Percentiles rank a stretch among this genome's conserved stretches.
These are phyloP conservation scores for Byasa hedistus DNA, from an alignment of 2,888 invertebrate genomes.

Conservation along the genomic window DNA sequence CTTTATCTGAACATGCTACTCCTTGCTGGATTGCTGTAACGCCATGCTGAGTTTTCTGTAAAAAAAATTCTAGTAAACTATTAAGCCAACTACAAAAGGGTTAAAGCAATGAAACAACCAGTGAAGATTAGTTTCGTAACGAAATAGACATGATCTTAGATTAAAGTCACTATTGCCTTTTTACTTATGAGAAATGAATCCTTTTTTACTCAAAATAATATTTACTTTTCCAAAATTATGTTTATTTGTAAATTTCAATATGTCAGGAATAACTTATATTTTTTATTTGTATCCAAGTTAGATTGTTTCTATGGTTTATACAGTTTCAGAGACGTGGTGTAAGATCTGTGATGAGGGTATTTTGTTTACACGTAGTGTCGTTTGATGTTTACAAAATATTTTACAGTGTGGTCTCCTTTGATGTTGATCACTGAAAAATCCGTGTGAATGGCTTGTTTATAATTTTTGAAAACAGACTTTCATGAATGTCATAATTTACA, in stretches of 20 bases:
- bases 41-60: neutral
- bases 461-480: constrained; percentile 3
- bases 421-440: constrained; percentile 18
- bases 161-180: no score
- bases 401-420: constrained; percentile 25
- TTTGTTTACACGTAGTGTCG: constrained; percentile 14
- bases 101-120: no score
- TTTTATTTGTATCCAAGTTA: no score
- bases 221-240: no score
- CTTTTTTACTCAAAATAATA: no score
- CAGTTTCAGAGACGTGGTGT: neutral
- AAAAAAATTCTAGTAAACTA: neutral
- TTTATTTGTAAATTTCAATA: no score
- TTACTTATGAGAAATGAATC: no score
- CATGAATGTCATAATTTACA: neutral
- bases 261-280: no score
- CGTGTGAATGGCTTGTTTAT: neutral
- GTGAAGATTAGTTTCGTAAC: no score
- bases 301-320: no score
- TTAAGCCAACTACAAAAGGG: no score
- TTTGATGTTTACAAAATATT: constrained; percentile 23
- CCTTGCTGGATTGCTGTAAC: neutral
- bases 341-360: constrained; percentile 6
- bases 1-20: constrained; percentile 18
- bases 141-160: no score